phyloP scores from a whole-genome alignment of 2,888 invertebrate genomes.

The Falcaria lacertinaria region DNA sequence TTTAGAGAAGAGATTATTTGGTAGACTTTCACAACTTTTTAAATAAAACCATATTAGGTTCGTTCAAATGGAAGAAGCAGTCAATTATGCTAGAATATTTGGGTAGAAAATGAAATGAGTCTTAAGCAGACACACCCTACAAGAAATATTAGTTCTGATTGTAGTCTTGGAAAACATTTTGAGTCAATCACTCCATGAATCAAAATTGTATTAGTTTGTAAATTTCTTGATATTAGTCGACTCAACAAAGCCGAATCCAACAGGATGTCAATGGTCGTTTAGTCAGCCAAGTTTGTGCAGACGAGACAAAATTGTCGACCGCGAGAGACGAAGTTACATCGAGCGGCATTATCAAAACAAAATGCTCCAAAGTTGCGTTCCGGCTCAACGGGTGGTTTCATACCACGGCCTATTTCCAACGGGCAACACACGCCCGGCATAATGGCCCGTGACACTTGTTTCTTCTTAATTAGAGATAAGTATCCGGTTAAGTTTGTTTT shows the following conservation, averaged over 20 bases:
- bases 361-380: slow-evolving; percentile 35
- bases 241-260: neutral
- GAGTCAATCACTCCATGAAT: too few relatives aligned
- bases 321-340: slow-evolving; percentile 16
- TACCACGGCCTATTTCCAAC: slow-evolving; percentile 51
- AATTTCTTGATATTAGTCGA: too few relatives aligned
- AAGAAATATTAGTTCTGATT: too few relatives aligned
- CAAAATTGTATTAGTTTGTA: too few relatives aligned
- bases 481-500: slow-evolving; percentile 50
- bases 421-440: slow-evolving; percentile 19
- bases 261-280: neutral
- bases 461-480: slow-evolving; percentile 72
- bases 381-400: slow-evolving; percentile 60
- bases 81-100: too few relatives aligned
- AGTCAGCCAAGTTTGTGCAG: neutral
- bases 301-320: slow-evolving; percentile 12
- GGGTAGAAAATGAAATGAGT: too few relatives aligned
- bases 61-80: too few relatives aligned
- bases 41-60: too few relatives aligned
- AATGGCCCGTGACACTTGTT: slow-evolving; percentile 64
- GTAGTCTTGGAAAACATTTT: too few relatives aligned
- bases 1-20: too few relatives aligned
- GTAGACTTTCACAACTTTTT: too few relatives aligned
- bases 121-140: too few relatives aligned
- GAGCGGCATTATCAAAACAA: slow-evolving; percentile 51